Percentiles rank a stretch among this genome's conserved stretches.
Conservation (phyloP, 1,140 invertebrate species). For the Hyposmocoma kahamanoa region DNA sequence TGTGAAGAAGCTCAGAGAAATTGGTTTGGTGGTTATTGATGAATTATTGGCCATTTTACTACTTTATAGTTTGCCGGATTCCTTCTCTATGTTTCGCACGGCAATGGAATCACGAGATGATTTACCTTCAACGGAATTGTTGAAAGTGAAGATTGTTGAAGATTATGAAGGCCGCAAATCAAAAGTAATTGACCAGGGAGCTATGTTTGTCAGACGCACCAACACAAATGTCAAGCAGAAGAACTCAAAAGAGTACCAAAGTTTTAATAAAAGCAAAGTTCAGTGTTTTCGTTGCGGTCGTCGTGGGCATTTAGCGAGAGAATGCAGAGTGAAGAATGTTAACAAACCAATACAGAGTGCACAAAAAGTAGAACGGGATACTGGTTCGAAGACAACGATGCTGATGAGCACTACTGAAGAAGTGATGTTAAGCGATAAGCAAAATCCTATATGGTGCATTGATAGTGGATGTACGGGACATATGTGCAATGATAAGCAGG, state of each 20-base stretch:
- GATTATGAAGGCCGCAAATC: constrained; percentile 19
- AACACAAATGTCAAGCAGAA: too few species aligned
- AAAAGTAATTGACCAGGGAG: constrained; percentile 13
- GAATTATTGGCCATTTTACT: constrained; percentile 24
- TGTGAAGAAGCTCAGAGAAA: constrained; percentile 28
- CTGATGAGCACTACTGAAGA: constrained; percentile 15
- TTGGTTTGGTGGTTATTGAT: constrained; percentile 25
- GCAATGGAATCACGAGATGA: constrained; percentile 25
- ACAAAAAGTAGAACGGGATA: constrained; percentile 10
- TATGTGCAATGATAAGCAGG: constrained; percentile 9
- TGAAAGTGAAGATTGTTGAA: constrained; percentile 23
- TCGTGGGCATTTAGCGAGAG: constrained; percentile 20
- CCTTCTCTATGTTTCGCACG: constrained; percentile 20
- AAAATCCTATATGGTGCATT: constrained; percentile 16
- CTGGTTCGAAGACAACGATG: constrained; percentile 5
- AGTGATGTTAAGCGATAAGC: constrained; percentile 8
- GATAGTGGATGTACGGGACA: constrained; percentile 20
- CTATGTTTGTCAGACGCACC: constrained; percentile 11
- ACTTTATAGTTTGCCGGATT: constrained; percentile 23
- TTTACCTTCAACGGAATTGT: constrained; percentile 18
- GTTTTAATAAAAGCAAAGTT: constrained; percentile 8
- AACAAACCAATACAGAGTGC: constrained; percentile 14
- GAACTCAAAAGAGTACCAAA: constrained; percentile 1
- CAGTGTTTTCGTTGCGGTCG: constrained; percentile 23
- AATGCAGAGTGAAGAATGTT: constrained; percentile 15